Conservation (phyloP, 2,113 vertebrate genomes). For the Syngnathus scovelli region DNA sequence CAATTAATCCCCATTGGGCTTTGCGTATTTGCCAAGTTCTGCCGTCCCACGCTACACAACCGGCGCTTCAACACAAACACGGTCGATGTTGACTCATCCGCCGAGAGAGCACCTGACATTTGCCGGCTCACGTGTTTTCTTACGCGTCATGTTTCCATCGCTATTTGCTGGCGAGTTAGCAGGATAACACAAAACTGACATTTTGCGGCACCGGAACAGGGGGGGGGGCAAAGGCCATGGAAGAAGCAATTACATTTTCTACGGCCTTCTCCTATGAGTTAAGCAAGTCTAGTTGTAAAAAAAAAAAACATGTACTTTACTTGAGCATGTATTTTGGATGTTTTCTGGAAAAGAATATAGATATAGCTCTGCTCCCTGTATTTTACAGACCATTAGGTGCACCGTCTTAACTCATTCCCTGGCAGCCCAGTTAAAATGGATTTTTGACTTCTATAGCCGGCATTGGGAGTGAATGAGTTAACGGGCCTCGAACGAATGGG, state of each 20-base stretch:
- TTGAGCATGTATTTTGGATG: no score
- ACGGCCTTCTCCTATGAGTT: background rate
- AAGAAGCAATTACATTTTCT: background rate
- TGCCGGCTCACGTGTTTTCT: background rate
- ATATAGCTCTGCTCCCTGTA: no score
- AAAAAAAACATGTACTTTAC: no score
- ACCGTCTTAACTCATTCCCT: no score
- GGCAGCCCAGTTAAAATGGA: no score
- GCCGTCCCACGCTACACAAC: background rate
- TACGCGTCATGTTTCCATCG: background rate
- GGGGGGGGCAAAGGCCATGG: no score
- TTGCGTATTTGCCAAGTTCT: background rate
- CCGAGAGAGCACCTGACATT: background rate
- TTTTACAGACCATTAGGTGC: no score
- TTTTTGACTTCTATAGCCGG: no score
- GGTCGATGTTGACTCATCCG: background rate
- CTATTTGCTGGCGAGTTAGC: background rate
- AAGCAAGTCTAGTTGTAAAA: no score
- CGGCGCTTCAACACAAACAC: constrained; percentile 2
- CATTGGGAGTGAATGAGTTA: no score
- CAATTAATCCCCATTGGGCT: constrained; percentile 4
- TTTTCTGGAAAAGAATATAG: no score
- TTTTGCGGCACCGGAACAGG: background rate
- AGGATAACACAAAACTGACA: background rate
- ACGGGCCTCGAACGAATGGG: no score